Conservation (phyloP, 2,113 vertebrate genomes). For the Melanocharis versteri region DNA sequence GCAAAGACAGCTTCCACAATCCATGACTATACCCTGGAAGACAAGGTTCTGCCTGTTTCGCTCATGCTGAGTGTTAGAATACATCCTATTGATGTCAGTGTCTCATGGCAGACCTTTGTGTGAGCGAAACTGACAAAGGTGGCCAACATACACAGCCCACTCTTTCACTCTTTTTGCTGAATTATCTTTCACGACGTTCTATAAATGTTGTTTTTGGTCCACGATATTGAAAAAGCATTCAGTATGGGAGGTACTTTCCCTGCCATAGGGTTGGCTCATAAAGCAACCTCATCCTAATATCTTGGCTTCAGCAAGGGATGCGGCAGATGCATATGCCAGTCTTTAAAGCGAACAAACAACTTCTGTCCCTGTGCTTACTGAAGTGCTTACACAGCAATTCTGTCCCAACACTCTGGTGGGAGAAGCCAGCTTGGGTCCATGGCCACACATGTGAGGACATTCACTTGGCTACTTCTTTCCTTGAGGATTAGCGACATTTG, state of each 20-base stretch:
- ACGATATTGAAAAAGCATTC: background rate
- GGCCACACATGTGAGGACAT: fast-evolving
- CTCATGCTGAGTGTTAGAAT: background rate
- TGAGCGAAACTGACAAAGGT: background rate
- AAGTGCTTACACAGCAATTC: background rate
- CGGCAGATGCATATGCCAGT: background rate
- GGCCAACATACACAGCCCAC: background rate
- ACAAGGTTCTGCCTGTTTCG: background rate
- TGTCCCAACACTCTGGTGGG: fast-evolving
- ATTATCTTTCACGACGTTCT: background rate
- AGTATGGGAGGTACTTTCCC: background rate
- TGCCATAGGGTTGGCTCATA: background rate
- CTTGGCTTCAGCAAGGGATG: background rate
- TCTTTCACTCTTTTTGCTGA: background rate
- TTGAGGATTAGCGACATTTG: background rate
- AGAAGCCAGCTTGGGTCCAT: background rate
- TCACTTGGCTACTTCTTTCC: background rate
- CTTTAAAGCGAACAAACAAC: background rate
- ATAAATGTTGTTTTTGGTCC: background rate
- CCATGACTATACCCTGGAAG: background rate
- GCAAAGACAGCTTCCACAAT: background rate
- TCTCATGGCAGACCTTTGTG: background rate
- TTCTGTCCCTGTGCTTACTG: background rate
- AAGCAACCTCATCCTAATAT: background rate
- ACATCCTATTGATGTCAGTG: background rate